A percentile compares a stretch with the other conserved stretches of the same genome.
These are phyloP conservation scores for Cheilosia pagana DNA, from an alignment of 2,888 invertebrate genomes.

Conservation along the genomic window DNA sequence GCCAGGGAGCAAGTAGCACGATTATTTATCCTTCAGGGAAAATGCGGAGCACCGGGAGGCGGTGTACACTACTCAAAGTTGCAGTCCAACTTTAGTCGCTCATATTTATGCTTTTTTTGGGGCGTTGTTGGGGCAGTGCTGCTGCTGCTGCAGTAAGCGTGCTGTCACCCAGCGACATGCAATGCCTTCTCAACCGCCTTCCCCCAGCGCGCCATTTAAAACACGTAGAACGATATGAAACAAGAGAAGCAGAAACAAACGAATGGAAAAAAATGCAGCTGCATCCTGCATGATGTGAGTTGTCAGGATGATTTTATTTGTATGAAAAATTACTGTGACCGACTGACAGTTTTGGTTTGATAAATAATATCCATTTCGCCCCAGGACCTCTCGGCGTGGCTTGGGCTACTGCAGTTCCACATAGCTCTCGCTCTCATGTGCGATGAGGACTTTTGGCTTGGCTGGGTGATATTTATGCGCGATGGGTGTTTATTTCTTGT, in stretches of 20 bases:
- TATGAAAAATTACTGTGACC: constrained; percentile 75
- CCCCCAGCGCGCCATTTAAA: not conserved
- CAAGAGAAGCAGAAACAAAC: constrained; percentile 39
- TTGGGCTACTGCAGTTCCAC: not conserved
- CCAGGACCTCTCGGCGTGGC: constrained; percentile 24
- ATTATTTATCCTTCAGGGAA: constrained; percentile 70
- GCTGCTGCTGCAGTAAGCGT: constrained; percentile 69
- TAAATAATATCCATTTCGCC: constrained; percentile 74
- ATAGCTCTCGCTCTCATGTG: constrained; percentile 4
- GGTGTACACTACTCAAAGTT: constrained; percentile 24
- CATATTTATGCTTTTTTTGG: constrained; percentile 63
- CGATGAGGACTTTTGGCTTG: not conserved
- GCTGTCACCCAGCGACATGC: constrained; percentile 67
- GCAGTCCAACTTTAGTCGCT: constrained; percentile 63
- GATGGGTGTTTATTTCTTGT: constrained; percentile 62
- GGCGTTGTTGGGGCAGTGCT: no score
- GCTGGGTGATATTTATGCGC: constrained; percentile 54
- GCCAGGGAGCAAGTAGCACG: constrained; percentile 65
- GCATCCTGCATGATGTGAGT: constrained; percentile 74
- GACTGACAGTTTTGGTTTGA: constrained; percentile 74
- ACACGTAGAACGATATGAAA: constrained; percentile 49
- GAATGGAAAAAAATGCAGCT: constrained; percentile 45
- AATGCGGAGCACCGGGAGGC: constrained; percentile 27
- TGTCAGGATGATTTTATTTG: constrained; percentile 75
- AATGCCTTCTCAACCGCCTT: constrained; percentile 27